Percentiles rank a stretch among this genome's conserved stretches.
Conservation (phyloP, 92 coral and sea anemone species). For the Montipora capitata region DNA sequence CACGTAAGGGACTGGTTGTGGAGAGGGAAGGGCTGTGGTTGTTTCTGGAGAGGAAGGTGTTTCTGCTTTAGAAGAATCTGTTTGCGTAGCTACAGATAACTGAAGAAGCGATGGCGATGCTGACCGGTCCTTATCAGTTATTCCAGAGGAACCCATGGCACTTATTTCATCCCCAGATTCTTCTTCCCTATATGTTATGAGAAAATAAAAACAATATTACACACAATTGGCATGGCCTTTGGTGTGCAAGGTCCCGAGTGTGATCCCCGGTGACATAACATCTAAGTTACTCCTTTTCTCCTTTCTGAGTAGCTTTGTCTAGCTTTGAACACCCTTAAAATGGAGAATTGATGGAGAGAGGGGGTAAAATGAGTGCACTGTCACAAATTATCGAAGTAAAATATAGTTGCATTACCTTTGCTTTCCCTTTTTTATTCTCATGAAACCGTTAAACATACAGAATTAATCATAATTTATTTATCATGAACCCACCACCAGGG, state of each 20-base stretch:
- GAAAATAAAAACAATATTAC: constrained; percentile 8
- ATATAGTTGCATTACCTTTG: neutral
- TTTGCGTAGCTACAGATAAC: neutral
- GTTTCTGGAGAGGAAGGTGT: neutral
- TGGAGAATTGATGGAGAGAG: neutral
- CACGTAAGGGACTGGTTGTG: constrained; percentile 11
- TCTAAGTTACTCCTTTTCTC: constrained; percentile 4
- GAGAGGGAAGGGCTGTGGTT: neutral
- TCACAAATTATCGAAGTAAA: constrained; percentile 6
- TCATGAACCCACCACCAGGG: constrained; percentile 9
- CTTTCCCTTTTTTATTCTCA: neutral
- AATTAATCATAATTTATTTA: neutral
- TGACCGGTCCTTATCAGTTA: neutral
- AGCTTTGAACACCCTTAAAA: constrained; percentile 6
- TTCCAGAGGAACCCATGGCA: neutral
- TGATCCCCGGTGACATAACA: constrained; percentile 7
- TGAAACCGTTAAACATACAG: neutral
- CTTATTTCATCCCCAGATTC: constrained; percentile 12
- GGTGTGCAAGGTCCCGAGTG: constrained; percentile 5
- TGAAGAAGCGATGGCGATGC: neutral
- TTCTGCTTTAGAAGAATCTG: neutral
- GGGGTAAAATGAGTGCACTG: constrained; percentile 4
- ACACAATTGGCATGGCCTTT: neutral
- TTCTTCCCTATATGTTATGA: neutral
- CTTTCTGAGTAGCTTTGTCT: constrained; percentile 2